These are phyloP conservation scores for Brachionus asplanchnoidis DNA, from an alignment of 1,140 invertebrate genomes.

Conservation along the genomic window DNA sequence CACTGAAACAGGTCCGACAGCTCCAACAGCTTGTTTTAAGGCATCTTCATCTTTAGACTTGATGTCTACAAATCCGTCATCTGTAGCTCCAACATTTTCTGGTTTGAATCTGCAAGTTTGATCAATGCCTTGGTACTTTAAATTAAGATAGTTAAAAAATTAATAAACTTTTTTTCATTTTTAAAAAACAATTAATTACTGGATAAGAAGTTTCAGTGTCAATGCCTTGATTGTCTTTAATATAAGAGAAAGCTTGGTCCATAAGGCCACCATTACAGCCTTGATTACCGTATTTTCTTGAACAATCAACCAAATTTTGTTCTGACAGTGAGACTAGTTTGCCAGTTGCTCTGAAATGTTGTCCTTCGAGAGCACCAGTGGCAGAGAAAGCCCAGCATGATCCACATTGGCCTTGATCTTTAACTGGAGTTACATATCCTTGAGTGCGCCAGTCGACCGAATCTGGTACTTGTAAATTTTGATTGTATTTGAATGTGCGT, in stretches of 20 bases:
- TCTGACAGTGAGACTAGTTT: constrained; percentile 48
- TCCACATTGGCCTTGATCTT: constrained; percentile 42
- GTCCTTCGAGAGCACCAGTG: constrained; percentile 49
- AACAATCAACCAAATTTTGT: constrained; percentile 52
- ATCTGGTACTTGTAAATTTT: constrained; percentile 30
- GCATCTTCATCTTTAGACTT: constrained; percentile 45
- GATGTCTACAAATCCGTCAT: constrained; percentile 35
- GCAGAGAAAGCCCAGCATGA: constrained; percentile 42
- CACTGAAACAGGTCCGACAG: constrained; percentile 72
- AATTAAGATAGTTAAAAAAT: background rate
- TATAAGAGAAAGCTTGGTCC: constrained; percentile 53
- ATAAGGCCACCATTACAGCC: constrained; percentile 54
- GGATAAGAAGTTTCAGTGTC: constrained; percentile 39
- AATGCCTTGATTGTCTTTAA: constrained; percentile 43
- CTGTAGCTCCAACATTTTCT: constrained; percentile 30
- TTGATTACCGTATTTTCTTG: constrained; percentile 46
- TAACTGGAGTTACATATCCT: constrained; percentile 42
- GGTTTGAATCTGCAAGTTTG: constrained; percentile 20
- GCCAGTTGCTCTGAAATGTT: constrained; percentile 46
- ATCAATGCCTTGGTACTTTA: constrained; percentile 30
- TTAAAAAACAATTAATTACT: background rate
- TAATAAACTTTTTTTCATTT: too few relatives aligned
- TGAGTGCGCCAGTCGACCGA: constrained; percentile 28
- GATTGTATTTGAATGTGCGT: background rate
- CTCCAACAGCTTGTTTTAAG: constrained; percentile 64